Evolutionary conservation across 2,797 vertebrate genomes (phyloP).

Genomic region (Eidolon dupreanum): DNA sequence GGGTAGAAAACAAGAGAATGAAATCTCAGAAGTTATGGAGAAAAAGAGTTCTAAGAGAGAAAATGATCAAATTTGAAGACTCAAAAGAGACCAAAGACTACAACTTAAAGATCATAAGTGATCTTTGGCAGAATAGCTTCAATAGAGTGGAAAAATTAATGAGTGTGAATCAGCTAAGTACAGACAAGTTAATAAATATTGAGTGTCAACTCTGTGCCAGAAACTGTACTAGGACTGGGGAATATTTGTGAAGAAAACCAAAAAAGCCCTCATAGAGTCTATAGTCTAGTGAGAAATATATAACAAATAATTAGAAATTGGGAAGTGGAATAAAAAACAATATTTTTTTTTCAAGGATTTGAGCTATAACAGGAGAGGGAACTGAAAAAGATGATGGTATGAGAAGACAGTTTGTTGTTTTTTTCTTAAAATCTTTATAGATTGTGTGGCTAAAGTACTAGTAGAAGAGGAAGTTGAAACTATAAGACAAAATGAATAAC

Average conservation of each 20-base stretch:
- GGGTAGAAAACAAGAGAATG: neutral
- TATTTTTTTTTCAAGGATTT: neutral
- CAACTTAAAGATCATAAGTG: neutral
- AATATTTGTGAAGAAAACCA: neutral
- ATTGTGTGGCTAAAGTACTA: neutral
- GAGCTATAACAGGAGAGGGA: neutral
- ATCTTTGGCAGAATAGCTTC: neutral
- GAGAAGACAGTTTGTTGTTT: neutral
- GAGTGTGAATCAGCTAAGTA: neutral
- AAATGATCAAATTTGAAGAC: neutral
- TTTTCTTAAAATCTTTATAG: conserved; percentile 9
- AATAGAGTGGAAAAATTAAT: neutral
- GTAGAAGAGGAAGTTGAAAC: neutral
- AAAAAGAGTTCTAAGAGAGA: neutral
- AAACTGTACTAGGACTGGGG: no score
- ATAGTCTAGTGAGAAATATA: neutral
- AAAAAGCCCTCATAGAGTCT: neutral
- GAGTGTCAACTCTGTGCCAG: neutral
- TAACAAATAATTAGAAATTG: neutral
- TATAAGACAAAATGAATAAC: conserved; percentile 3
- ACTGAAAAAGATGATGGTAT: neutral
- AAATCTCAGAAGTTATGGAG: neutral
- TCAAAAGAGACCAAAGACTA: conserved; percentile 2
- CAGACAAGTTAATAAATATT: neutral
- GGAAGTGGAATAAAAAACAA: neutral